phyloP scores from a whole-genome alignment of 2,113 vertebrate species.

The Myodes glareolus region DNA sequence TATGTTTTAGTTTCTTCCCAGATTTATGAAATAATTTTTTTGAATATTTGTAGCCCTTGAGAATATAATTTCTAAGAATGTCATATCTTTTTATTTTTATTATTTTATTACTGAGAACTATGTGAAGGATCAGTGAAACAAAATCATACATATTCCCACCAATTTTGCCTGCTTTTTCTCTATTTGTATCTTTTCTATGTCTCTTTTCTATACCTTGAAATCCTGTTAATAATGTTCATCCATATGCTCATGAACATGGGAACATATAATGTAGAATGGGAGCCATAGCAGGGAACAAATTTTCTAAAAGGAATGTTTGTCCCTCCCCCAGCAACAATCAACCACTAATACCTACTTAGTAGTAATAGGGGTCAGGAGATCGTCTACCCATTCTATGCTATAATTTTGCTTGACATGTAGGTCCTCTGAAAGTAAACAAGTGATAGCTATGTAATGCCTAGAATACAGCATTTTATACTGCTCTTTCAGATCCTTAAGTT shows the following conservation, averaged over 20 bases:
- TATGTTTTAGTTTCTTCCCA: not conserved
- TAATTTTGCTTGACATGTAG: not conserved
- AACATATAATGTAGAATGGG: not conserved
- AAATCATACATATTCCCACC: not conserved
- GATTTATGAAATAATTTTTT: not conserved
- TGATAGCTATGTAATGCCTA: not conserved
- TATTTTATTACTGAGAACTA: not conserved
- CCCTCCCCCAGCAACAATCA: not conserved
- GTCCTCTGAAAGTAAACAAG: not conserved
- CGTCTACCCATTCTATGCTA: too few relatives aligned
- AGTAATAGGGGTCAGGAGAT: not conserved
- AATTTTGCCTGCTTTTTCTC: not conserved
- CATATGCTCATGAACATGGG: not conserved
- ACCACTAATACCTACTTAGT: not conserved
- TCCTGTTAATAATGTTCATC: not conserved
- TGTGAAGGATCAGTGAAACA: not conserved
- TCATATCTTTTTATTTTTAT: not conserved
- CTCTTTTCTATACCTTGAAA: not conserved
- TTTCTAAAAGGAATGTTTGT: not conserved
- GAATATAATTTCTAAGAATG: not conserved
- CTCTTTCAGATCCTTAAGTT: not conserved
- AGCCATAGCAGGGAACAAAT: not conserved
- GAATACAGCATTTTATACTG: not conserved
- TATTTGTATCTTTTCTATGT: not conserved
- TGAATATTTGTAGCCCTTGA: not conserved